Conservation (phyloP, 2,888 invertebrate species). For the Leptopilina syphax region DNA sequence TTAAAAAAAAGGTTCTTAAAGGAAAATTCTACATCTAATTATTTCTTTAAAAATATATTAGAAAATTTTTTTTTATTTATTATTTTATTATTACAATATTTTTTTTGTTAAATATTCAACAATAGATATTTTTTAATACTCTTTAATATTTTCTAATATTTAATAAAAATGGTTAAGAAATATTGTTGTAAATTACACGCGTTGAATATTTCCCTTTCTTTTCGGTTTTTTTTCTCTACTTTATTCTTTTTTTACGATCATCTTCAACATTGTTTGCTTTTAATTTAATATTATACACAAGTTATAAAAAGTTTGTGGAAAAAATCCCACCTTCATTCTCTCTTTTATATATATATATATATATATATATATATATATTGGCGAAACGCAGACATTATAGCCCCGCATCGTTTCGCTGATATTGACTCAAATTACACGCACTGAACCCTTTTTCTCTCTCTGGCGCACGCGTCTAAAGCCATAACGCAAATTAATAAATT, state of each 20-base stretch:
- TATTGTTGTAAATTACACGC: neutral
- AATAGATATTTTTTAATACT: too few relatives aligned
- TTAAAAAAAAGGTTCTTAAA: too few relatives aligned
- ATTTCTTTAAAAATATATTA: too few relatives aligned
- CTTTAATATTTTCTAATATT: neutral
- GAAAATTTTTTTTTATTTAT: too few relatives aligned
- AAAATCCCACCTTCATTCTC: neutral
- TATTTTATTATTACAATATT: too few relatives aligned
- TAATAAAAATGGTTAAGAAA: neutral
- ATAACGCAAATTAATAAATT: conserved; percentile 5
- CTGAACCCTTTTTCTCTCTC: neutral
- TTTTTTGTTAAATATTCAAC: too few relatives aligned
- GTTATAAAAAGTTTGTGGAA: neutral
- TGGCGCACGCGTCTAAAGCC: neutral
- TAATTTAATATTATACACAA: conserved; percentile 29
- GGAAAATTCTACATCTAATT: too few relatives aligned
- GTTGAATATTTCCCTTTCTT: conserved; percentile 3
- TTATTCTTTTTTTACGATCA: too few relatives aligned
- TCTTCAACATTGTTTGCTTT: neutral
- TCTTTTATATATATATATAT: too few relatives aligned
- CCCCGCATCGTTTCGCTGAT: neutral
- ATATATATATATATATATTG: neutral
- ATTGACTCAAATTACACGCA: conserved; percentile 9
- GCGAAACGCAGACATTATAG: neutral
- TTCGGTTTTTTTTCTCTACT: too few relatives aligned